phyloP scores from a whole-genome alignment of 2,113 vertebrate genomes.

The Apeltes quadracus region DNA sequence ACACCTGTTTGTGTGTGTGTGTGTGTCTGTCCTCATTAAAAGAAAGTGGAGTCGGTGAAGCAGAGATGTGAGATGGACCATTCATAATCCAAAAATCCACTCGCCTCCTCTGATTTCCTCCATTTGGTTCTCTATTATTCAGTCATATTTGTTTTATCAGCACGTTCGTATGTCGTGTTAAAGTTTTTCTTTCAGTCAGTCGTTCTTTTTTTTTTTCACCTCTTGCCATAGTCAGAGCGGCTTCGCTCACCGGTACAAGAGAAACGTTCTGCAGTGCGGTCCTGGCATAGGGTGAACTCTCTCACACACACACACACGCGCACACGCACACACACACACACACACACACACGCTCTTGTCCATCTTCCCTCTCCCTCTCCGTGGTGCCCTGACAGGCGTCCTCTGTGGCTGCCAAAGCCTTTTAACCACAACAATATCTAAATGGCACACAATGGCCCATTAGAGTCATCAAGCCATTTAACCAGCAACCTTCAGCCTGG shows the following conservation, averaged over 20 bases:
- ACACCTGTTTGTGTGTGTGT: conserved; percentile 1
- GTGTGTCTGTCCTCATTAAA: conserved; percentile 21
- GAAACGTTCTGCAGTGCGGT: background rate
- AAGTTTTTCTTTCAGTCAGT: background rate
- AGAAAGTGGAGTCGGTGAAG: conserved; percentile 36
- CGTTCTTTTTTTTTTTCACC: background rate
- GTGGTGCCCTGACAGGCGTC: conserved; percentile 48
- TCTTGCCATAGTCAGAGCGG: background rate
- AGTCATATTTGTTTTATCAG: background rate
- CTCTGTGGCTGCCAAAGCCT: conserved; percentile 63
- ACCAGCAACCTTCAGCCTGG: conserved; percentile 57
- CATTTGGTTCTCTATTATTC: background rate
- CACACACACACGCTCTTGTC: conserved; percentile 9
- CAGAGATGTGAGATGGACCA: conserved; percentile 20
- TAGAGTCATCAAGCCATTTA: conserved; percentile 66
- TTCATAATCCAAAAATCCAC: conserved; percentile 3
- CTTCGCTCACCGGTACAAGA: background rate
- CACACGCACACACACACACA: conserved; percentile 20
- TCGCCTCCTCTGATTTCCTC: background rate
- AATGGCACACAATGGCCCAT: conserved; percentile 68
- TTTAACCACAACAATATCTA: conserved; percentile 68
- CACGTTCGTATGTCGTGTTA: background rate
- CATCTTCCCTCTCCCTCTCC: conserved; percentile 7
- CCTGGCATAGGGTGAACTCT: background rate
- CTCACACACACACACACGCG: background rate